Percentiles rank a stretch among this genome's conserved stretches.
Conservation (phyloP, 92 coral and sea anemone species). For the Phenganax stokvisi region DNA sequence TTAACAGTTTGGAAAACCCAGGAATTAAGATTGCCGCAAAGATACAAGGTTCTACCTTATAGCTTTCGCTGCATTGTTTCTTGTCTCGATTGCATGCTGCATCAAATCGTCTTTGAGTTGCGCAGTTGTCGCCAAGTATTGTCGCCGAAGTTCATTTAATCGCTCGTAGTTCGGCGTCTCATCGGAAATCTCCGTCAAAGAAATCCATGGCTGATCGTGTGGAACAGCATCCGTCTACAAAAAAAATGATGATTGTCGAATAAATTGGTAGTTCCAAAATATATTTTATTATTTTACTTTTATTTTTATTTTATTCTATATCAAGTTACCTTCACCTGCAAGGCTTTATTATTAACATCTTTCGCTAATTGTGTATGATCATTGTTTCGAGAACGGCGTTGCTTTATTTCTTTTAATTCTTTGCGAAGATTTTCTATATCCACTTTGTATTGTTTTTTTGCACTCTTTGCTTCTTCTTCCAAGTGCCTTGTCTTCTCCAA, state of each 20-base stretch:
- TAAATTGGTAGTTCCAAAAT: neutral
- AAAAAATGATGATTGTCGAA: neutral
- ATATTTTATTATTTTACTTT: no score
- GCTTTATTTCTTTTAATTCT: conserved; percentile 4
- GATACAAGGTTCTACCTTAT: conserved; percentile 54
- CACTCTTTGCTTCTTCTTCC: conserved; percentile 11
- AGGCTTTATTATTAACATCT: neutral
- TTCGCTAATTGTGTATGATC: neutral
- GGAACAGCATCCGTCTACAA: conserved; percentile 4
- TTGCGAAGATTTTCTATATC: conserved; percentile 23
- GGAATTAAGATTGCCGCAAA: neutral
- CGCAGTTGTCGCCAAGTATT: conserved; percentile 91
- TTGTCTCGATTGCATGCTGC: conserved; percentile 80
- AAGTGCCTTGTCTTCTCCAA: neutral
- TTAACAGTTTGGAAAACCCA: no score
- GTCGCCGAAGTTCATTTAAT: conserved; percentile 74
- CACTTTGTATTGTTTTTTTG: conserved; percentile 6
- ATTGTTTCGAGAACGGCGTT: neutral
- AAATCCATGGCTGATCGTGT: conserved; percentile 9
- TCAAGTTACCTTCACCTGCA: neutral
- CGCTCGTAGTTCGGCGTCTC: conserved; percentile 55
- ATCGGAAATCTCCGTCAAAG: conserved; percentile 23
- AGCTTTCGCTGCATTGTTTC: conserved; percentile 80
- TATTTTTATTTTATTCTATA: neutral
- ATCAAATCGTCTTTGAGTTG: conserved; percentile 90